phyloP scores from a whole-genome alignment of 2,797 vertebrate genomes.

The Spinibarbus caldwelli region DNA sequence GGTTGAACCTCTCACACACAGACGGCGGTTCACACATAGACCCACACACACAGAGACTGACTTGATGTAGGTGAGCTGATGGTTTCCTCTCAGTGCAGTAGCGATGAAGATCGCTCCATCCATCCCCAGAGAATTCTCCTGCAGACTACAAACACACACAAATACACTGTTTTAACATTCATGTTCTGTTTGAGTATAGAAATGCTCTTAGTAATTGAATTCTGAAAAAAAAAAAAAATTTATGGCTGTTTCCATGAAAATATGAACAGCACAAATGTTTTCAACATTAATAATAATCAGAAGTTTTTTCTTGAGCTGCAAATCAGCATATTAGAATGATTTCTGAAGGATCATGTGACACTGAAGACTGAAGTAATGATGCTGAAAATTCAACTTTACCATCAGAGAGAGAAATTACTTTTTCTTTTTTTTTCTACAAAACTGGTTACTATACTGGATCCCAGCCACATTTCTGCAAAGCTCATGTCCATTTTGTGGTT shows the following conservation, averaged over 20 bases:
- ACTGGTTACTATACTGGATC: neutral
- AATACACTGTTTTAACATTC: neutral
- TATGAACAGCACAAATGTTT: no score
- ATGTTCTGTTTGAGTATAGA: neutral
- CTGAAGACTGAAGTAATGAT: neutral
- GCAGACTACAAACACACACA: conserved; percentile 80
- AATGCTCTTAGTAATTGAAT: no score
- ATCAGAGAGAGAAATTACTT: neutral
- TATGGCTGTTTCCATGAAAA: no score
- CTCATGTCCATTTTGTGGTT: neutral
- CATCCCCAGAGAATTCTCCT: conserved; percentile 93
- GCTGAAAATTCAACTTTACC: neutral
- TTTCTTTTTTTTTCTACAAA: neutral
- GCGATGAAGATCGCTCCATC: conserved; percentile 92
- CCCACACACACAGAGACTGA: conserved; percentile 68
- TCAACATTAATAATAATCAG: no score
- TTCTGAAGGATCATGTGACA: neutral
- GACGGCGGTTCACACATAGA: neutral
- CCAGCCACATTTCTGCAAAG: neutral
- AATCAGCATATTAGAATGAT: neutral
- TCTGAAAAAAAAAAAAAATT: no score
- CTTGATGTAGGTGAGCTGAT: conserved; percentile 88
- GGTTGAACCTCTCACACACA: conserved; percentile 15
- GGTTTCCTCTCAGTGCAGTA: conserved; percentile 87
- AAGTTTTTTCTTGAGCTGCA: neutral